These are phyloP conservation scores for Cyrtonyx montezumae DNA, from an alignment of 2,113 vertebrate genomes.

Conservation along the genomic window DNA sequence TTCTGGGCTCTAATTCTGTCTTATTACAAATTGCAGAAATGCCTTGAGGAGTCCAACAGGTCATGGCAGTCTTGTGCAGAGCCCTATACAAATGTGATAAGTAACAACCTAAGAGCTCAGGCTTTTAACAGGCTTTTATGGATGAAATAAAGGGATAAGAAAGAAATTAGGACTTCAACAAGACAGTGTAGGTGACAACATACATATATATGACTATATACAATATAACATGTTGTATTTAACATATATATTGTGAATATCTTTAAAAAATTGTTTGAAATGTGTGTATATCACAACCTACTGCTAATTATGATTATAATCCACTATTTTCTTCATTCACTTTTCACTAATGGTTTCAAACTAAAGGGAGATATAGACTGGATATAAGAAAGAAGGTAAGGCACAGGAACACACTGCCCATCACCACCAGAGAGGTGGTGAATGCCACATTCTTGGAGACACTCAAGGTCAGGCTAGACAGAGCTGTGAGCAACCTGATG, in stretches of 20 bases:
- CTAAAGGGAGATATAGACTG: too few species aligned
- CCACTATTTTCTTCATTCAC: background rate
- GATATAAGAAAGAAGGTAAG: too few species aligned
- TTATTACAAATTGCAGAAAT: constrained; percentile 13
- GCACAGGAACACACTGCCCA: too few species aligned
- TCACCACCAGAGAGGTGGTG: too few species aligned
- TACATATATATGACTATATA: background rate
- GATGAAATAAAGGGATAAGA: background rate
- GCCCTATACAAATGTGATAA: background rate
- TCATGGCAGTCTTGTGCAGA: background rate
- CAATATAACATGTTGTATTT: background rate
- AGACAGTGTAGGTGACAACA: background rate
- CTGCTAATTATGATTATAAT: background rate
- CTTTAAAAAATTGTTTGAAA: background rate
- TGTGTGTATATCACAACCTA: background rate
- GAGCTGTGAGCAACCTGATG: too few species aligned
- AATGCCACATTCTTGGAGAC: too few species aligned
- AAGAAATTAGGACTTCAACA: background rate
- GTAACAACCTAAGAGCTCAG: background rate
- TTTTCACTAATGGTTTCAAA: background rate
- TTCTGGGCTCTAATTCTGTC: constrained; percentile 35
- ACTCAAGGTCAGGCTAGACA: too few species aligned
- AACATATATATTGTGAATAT: background rate
- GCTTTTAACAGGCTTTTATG: background rate
- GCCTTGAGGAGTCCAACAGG: background rate